Percentiles rank a stretch among this genome's conserved stretches.
Conservation (phyloP, 2,888 invertebrate genomes). For the Neoaliturus tenellus region DNA sequence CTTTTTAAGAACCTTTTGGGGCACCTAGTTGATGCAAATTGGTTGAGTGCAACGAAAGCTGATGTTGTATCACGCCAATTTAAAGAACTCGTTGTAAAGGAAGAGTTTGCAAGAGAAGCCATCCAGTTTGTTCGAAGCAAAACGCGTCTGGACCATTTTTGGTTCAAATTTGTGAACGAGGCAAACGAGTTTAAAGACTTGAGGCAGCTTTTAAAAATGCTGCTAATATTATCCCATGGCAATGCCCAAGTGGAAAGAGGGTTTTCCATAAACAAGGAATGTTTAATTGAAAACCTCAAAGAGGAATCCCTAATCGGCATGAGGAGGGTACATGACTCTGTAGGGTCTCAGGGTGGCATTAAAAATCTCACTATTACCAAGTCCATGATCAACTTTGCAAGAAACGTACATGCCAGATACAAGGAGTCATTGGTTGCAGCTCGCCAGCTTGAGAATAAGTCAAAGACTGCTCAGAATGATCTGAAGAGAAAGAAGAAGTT, state of each 20-base stretch:
- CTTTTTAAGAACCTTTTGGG: neutral
- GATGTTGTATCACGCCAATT: neutral
- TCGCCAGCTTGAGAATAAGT: slow-evolving; percentile 7
- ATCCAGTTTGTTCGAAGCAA: neutral
- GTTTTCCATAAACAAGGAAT: slow-evolving; percentile 15
- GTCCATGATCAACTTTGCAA: slow-evolving; percentile 13
- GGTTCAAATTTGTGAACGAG: slow-evolving; percentile 7
- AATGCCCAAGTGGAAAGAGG: slow-evolving; percentile 23
- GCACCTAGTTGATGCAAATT: neutral
- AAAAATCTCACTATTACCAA: slow-evolving; percentile 17
- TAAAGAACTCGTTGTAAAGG: neutral
- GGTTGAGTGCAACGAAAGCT: slow-evolving; percentile 9
- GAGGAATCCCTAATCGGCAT: slow-evolving; percentile 17
- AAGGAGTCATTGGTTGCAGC: slow-evolving; percentile 8
- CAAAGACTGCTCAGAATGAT: slow-evolving; percentile 24
- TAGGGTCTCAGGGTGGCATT: slow-evolving; percentile 7
- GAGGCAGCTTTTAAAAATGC: slow-evolving; percentile 6
- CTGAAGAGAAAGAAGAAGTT: slow-evolving; percentile 36
- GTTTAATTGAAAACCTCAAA: slow-evolving; percentile 28
- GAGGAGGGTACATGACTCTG: slow-evolving; percentile 2
- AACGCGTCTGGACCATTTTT: slow-evolving; percentile 7
- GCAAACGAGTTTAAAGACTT: slow-evolving; percentile 7
- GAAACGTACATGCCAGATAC: slow-evolving; percentile 7
- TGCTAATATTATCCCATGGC: slow-evolving; percentile 20
- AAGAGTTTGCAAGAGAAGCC: neutral